Conservation (phyloP, 2,113 vertebrate species). For the Rhea americana region DNA sequence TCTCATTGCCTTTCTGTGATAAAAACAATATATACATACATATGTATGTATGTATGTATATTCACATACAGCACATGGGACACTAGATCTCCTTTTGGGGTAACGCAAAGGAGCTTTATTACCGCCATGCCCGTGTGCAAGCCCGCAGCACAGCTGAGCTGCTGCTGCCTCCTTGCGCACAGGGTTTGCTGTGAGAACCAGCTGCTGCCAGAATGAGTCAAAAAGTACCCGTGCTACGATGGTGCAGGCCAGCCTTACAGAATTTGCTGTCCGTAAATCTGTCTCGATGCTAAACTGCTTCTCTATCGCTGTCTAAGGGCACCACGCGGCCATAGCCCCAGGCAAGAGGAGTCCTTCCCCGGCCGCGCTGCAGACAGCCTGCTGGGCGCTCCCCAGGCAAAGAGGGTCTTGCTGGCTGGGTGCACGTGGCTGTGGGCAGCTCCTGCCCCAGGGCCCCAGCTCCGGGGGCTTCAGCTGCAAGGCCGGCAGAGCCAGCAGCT, state of each 20-base stretch:
- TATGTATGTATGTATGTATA: not conserved
- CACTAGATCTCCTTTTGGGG: not conserved
- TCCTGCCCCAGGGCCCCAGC: not conserved
- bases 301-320: not conserved
- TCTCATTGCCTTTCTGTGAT: conserved; percentile 87
- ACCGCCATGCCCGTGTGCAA: not conserved
- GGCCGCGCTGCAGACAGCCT: not conserved
- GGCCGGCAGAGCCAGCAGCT: not conserved
- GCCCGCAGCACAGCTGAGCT: rapidly evolving
- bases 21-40: not conserved
- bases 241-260: not conserved
- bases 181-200: not conserved
- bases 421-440: not conserved
- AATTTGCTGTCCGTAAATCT: not conserved
- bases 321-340: not conserved
- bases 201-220: not conserved
- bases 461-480: not conserved
- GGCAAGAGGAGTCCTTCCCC: not conserved
- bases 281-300: rapidly evolving
- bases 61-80: not conserved
- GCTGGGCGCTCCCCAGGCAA: not conserved
- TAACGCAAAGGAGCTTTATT: not conserved
- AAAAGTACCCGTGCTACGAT: rapidly evolving
- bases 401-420: rapidly evolving
- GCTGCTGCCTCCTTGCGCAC: not conserved